A percentile compares a stretch with the other conserved stretches of the same genome.
Evolutionary conservation across 1,140 invertebrate species (phyloP).

Genomic region (Zaprionus taronus): DNA sequence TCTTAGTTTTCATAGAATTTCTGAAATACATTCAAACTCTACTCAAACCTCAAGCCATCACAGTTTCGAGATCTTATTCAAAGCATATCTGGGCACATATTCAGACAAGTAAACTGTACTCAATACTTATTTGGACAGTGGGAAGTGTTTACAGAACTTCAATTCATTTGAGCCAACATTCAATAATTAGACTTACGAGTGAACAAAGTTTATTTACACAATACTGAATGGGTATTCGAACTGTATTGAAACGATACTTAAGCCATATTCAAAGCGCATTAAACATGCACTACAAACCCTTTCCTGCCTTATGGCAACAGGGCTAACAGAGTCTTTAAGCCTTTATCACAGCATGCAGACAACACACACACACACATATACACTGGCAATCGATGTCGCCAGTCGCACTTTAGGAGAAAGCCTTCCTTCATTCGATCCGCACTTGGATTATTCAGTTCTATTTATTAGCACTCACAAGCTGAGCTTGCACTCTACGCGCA

Average conservation of each 20-base stretch:
- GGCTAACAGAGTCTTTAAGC: neutral
- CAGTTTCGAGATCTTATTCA: neutral
- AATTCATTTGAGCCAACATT: neutral
- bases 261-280: neutral
- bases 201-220: neutral
- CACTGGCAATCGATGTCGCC: neutral
- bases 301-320: neutral
- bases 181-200: neutral
- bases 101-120: neutral
- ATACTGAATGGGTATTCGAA: neutral
- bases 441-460: conserved; percentile 10
- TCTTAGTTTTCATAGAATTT: too few relatives aligned
- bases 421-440: neutral
- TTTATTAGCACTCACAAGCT: conserved; percentile 8
- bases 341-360: neutral
- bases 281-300: too few relatives aligned
- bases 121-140: neutral
- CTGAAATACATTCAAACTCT: neutral
- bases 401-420: neutral
- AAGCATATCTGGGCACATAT: neutral
- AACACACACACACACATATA: neutral
- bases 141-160: too few relatives aligned
- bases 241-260: neutral
- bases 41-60: neutral
- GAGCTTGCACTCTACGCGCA: neutral